phyloP scores from a whole-genome alignment of 2,797 vertebrate species.

The Micromesistius poutassou region DNA sequence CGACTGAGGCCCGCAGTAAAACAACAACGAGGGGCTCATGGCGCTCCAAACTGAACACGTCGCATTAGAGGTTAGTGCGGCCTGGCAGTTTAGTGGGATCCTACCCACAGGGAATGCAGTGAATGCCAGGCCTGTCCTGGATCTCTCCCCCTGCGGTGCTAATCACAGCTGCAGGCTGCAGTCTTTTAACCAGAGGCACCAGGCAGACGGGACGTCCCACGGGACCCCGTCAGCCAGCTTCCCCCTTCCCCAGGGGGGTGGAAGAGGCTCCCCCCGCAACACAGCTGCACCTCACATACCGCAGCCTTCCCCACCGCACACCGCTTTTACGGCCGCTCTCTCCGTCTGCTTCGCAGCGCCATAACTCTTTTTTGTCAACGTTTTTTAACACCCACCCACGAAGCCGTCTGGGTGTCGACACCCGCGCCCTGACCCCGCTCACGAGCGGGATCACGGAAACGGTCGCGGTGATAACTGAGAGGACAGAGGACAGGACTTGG shows the following conservation, averaged over 20 bases:
- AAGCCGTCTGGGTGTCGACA: slow-evolving; percentile 21
- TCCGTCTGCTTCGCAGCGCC: slow-evolving; percentile 17
- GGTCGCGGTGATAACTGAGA: slow-evolving; percentile 25
- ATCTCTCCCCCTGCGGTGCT: slow-evolving; percentile 15
- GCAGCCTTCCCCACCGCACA: slow-evolving; percentile 20
- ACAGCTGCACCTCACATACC: slow-evolving; percentile 57
- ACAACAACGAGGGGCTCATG: background rate
- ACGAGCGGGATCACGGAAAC: slow-evolving; percentile 32
- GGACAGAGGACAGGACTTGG: slow-evolving; percentile 17
- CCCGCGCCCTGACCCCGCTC: slow-evolving; percentile 21
- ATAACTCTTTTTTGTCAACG: slow-evolving; percentile 35
- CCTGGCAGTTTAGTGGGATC: background rate
- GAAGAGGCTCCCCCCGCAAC: background rate
- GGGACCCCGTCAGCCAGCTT: slow-evolving; percentile 20
- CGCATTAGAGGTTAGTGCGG: slow-evolving; percentile 3
- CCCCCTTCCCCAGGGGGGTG: slow-evolving; percentile 11
- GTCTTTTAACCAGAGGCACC: slow-evolving; percentile 43
- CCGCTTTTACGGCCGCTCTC: background rate
- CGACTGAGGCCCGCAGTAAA: background rate
- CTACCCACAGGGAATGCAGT: slow-evolving; percentile 42
- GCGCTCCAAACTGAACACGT: slow-evolving; percentile 6
- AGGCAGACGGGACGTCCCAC: slow-evolving; percentile 36
- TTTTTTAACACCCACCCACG: slow-evolving; percentile 5
- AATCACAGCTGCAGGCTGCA: slow-evolving; percentile 47
- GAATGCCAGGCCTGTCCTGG: slow-evolving; percentile 36